phyloP scores from a whole-genome alignment of 2,888 invertebrate species.

The Drosophila hamatofila region DNA sequence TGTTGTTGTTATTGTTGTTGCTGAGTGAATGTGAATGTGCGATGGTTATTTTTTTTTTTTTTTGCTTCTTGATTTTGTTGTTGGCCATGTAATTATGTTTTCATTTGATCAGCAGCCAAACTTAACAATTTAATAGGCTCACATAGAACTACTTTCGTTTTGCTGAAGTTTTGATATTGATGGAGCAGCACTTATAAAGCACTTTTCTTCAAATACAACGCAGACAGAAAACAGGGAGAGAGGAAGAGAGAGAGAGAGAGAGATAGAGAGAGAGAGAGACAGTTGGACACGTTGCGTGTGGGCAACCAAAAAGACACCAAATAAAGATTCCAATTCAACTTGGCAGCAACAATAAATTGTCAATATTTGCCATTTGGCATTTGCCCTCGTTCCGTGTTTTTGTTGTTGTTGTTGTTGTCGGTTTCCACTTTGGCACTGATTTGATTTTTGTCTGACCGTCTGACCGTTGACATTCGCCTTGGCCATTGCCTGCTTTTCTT shows the following conservation, averaged over 20 bases:
- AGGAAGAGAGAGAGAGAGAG: conserved; percentile 1
- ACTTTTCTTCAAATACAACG: conserved; percentile 54
- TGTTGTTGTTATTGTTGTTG: conserved; percentile 13
- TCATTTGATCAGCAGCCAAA: conserved; percentile 51
- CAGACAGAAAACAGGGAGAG: background rate
- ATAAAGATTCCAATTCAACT: conserved; percentile 59
- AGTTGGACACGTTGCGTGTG: conserved; percentile 50
- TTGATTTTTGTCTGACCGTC: conserved; percentile 60
- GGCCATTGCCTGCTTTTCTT: conserved; percentile 41
- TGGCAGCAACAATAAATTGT: conserved; percentile 64
- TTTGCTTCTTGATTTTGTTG: too few species aligned
- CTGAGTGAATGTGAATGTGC: conserved; percentile 44
- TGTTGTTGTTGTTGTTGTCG: conserved; percentile 43
- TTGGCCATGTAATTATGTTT: conserved; percentile 70
- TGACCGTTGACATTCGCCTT: conserved; percentile 32
- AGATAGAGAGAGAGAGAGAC: background rate
- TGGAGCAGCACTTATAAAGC: conserved; percentile 72
- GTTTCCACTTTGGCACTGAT: conserved; percentile 68
- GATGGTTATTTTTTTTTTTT: background rate
- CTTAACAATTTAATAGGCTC: conserved; percentile 60
- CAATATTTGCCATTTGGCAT: conserved; percentile 64
- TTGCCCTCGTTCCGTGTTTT: conserved; percentile 13
- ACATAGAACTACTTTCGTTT: conserved; percentile 77
- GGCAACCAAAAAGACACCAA: conserved; percentile 53
- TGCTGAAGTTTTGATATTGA: conserved; percentile 71